phyloP scores from a whole-genome alignment of 2,888 invertebrate genomes.

The Silvanus unidentatus region DNA sequence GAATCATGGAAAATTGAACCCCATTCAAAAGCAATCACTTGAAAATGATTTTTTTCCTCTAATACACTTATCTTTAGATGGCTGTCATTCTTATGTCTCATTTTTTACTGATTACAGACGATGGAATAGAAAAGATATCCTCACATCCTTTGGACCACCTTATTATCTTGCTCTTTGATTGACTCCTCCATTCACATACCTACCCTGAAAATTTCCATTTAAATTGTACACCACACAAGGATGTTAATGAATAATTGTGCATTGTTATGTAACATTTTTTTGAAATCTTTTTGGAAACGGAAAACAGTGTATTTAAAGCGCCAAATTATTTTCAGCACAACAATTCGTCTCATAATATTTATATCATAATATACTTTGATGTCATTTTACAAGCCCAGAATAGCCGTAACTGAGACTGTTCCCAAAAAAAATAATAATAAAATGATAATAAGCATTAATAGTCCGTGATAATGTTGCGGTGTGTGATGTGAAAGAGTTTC shows the following conservation, averaged over 20 bases:
- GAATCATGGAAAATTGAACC: too few relatives aligned
- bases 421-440: too few relatives aligned
- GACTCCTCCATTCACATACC: conserved; percentile 1
- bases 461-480: too few relatives aligned
- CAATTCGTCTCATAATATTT: too few relatives aligned
- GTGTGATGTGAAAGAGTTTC: too few relatives aligned
- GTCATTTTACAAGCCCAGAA: too few relatives aligned
- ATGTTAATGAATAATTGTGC: too few relatives aligned
- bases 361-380: too few relatives aligned
- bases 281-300: not conserved
- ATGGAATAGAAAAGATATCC: conserved; percentile 15
- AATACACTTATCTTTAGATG: conserved; percentile 17
- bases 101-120: conserved; percentile 21
- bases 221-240: conserved; percentile 2
- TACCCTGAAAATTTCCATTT: conserved; percentile 1
- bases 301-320: not conserved
- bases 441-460: too few relatives aligned
- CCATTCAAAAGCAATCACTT: not conserved
- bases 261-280: too few relatives aligned
- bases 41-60: conserved; percentile 4
- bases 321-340: too few relatives aligned
- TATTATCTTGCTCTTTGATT: conserved; percentile 8
- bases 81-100: conserved; percentile 20
- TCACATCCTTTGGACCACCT: conserved; percentile 14
- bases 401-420: too few relatives aligned